These are phyloP conservation scores for Papilio machaon DNA, from an alignment of 1,140 invertebrate genomes.

Conservation along the genomic window DNA sequence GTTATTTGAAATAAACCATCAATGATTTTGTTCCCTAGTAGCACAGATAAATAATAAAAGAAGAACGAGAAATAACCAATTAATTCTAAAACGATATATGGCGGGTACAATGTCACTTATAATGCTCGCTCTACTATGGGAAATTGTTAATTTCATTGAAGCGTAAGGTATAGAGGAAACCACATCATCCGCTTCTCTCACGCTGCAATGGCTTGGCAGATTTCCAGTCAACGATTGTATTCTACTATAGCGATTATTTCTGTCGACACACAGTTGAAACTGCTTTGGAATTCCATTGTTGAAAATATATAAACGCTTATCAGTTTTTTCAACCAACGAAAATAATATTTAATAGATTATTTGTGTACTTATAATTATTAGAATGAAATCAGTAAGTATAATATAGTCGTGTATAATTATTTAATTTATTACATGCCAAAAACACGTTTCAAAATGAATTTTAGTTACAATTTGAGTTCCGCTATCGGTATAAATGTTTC, in stretches of 20 bases:
- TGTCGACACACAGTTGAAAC: conserved; percentile 48
- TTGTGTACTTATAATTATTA: background rate
- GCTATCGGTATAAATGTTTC: too few relatives aligned
- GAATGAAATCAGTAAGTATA: background rate
- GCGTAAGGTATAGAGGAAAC: conserved; percentile 58
- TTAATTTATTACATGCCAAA: too few relatives aligned
- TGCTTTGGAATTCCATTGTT: conserved; percentile 22
- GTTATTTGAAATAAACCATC: too few relatives aligned
- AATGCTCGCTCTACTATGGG: conserved; percentile 39
- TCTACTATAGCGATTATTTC: conserved; percentile 66
- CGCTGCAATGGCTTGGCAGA: conserved; percentile 53
- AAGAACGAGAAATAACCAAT: background rate
- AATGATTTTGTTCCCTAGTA: too few relatives aligned
- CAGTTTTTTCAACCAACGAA: background rate
- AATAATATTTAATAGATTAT: background rate
- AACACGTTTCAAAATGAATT: too few relatives aligned
- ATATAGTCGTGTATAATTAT: too few relatives aligned
- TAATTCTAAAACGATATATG: conserved; percentile 7
- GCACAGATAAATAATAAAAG: background rate
- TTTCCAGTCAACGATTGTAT: conserved; percentile 64
- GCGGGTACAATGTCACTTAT: conserved; percentile 30
- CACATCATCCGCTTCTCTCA: conserved; percentile 48
- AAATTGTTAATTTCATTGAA: conserved; percentile 64
- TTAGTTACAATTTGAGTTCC: too few relatives aligned
- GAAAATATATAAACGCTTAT: background rate